These are phyloP conservation scores for Aphrophora alni DNA, from an alignment of 2,888 invertebrate genomes.

Conservation along the genomic window DNA sequence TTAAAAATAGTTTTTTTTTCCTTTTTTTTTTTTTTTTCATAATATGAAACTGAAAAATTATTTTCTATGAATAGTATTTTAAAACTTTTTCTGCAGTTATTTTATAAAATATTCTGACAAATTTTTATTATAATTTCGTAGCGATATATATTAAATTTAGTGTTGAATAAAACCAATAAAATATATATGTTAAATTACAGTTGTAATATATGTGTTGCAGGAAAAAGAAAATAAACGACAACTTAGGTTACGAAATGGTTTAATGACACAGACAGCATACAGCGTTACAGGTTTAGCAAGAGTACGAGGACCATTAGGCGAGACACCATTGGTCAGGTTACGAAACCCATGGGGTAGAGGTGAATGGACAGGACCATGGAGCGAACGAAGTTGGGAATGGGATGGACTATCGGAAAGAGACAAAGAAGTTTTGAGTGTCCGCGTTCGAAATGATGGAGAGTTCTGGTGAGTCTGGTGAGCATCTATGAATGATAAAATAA, in stretches of 20 bases:
- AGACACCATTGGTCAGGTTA: conserved; percentile 67
- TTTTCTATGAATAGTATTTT: no score
- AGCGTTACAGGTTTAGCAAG: conserved; percentile 74
- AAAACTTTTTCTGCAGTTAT: no score
- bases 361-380: conserved; percentile 77
- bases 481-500: conserved; percentile 5
- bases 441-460: conserved; percentile 71
- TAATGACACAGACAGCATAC: conserved; percentile 72
- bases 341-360: conserved; percentile 71
- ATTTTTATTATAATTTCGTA: no score
- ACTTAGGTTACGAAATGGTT: conserved; percentile 65
- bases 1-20: no score
- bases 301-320: conserved; percentile 66
- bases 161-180: no score
- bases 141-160: no score
- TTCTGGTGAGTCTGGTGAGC: conserved; percentile 63
- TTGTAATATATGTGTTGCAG: conserved; percentile 55
- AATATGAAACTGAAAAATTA: no score
- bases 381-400: conserved; percentile 73
- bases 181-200: no score
- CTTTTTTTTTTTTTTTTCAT: no score
- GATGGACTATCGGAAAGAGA: conserved; percentile 68
- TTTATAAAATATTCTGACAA: no score
- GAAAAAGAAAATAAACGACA: conserved; percentile 65
- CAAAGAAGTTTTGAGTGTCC: conserved; percentile 67